Evolutionary conservation across 2,113 vertebrate species (phyloP), one percentile per base, ranked within the genome.

Genomic region (Tor tambroides): DNA sequence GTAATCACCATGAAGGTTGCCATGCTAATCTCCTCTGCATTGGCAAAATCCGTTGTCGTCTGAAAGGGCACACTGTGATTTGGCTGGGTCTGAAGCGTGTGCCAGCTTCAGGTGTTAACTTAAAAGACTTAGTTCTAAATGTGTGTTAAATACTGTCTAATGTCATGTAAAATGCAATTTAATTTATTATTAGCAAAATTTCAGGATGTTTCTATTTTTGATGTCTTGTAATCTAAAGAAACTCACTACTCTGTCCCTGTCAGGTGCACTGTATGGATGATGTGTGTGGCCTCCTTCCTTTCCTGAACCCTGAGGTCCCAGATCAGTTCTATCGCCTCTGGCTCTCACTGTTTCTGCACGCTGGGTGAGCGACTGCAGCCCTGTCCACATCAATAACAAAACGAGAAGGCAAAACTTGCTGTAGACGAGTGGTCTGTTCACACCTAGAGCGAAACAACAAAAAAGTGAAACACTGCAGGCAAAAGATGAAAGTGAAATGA

Each of bases 201-300:
- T 83, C 43, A 23, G 8, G 19, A 71, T 54, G 43, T 86, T 80
- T 79, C 2, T 67, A 41, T 69, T 19, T 67, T 28, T n/a, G 15
- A 63, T 54, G 43, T 69, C 51, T 46, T 46, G 15, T 67, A 21
- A 81, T 63, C 15, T 67, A 30, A 83, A 35, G 10, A 51, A 51
- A 35, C n/a, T 0, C 21, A 69, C 26, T 49, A 19, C 21, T 15
- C 3, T 63, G 81, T 89, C 28, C 61, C 77, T 51, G 51, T 51
- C 91, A 99, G 98, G 98, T 99, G 82, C 98, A 99, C 93, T 99
- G 98, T 92, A 99, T 99, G 97, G 97, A 99, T 79, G 97, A 99
- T 0, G 97, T 99, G 54, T 99, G 98, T 67, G 98, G 98, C 83
- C 97, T 99, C 74, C 95, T 99, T 89, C 98, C 97, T 88, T 99